These are phyloP conservation scores for Sicus ferrugineus DNA, from an alignment of 2,888 invertebrate genomes.

Conservation along the genomic window DNA sequence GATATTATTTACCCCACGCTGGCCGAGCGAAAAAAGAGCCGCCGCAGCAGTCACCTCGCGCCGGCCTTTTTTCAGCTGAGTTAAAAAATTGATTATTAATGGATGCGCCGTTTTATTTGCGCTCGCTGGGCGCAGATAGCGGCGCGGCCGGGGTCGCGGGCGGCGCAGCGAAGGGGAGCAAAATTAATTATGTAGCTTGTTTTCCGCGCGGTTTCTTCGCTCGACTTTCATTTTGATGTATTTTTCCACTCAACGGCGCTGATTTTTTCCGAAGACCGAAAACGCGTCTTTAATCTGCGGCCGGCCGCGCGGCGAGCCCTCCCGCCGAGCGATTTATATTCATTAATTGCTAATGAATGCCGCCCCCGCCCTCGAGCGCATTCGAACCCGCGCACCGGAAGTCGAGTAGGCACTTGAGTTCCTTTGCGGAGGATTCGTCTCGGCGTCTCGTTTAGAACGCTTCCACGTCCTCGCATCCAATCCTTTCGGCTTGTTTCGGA, in stretches of 20 bases:
- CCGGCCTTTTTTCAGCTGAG: slow-evolving; percentile 21
- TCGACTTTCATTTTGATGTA: slow-evolving; percentile 44
- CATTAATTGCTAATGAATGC: slow-evolving; percentile 62
- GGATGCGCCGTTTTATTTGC: slow-evolving; percentile 32
- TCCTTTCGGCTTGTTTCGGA: slow-evolving; percentile 24
- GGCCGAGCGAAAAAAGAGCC: background rate
- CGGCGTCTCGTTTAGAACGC: background rate
- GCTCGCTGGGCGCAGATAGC: background rate
- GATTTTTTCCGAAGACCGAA: slow-evolving; percentile 2
- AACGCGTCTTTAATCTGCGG: background rate
- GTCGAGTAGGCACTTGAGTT: slow-evolving; percentile 14
- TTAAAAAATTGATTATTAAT: slow-evolving; percentile 43
- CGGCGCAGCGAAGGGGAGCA: slow-evolving; percentile 45
- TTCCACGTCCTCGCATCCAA: slow-evolving; percentile 18
- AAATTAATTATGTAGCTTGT: slow-evolving; percentile 62
- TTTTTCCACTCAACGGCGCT: slow-evolving; percentile 25
- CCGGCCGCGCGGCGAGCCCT: slow-evolving; percentile 26
- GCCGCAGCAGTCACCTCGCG: background rate
- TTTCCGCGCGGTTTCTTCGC: slow-evolving; percentile 36
- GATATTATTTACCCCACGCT: slow-evolving; percentile 27
- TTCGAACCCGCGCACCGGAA: slow-evolving; percentile 19
- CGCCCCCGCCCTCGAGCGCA: too few species aligned
- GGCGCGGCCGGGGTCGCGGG: background rate
- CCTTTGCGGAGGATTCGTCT: background rate
- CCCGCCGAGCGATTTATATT: slow-evolving; percentile 59